Evolutionary conservation across 2,113 vertebrate species (phyloP).

Genomic region (Tetraodon nigroviridis): DNA sequence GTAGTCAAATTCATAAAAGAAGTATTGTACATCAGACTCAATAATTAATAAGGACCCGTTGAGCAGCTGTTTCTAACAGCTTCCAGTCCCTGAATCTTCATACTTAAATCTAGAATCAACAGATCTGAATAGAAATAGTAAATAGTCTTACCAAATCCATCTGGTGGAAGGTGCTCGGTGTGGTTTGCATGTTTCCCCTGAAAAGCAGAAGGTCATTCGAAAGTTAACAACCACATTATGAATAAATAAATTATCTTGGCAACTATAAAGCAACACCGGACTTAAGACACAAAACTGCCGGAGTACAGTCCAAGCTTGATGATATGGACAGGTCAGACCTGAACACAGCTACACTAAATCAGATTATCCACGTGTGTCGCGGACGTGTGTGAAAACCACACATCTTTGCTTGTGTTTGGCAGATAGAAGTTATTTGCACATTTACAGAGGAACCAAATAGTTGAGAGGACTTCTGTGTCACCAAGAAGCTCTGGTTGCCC

Average conservation of each 20-base stretch:
- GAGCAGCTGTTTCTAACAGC: no score
- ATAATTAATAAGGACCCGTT: no score
- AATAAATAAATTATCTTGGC: not conserved
- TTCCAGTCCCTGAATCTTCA: no score
- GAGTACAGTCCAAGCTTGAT: not conserved
- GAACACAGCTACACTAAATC: slow-evolving; percentile 2
- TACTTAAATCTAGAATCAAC: not conserved
- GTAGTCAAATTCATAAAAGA: no score
- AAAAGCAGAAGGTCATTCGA: slow-evolving; percentile 20
- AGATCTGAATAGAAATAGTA: not conserved
- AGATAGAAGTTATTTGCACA: no score
- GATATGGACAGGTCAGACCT: not conserved
- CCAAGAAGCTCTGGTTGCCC: no score
- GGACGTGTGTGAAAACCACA: not conserved
- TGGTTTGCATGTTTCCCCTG: slow-evolving; percentile 91
- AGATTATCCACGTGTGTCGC: not conserved
- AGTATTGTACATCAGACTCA: no score
- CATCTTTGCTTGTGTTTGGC: no score
- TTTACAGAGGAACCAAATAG: no score
- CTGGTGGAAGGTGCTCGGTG: slow-evolving; percentile 89
- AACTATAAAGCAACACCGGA: no score
- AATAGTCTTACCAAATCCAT: slow-evolving; percentile 87
- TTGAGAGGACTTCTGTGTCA: no score
- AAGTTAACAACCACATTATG: not conserved
- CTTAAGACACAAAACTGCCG: not conserved